Evolutionary conservation across 2,888 invertebrate genomes (phyloP).

Genomic region (Stenodema calcarata): DNA sequence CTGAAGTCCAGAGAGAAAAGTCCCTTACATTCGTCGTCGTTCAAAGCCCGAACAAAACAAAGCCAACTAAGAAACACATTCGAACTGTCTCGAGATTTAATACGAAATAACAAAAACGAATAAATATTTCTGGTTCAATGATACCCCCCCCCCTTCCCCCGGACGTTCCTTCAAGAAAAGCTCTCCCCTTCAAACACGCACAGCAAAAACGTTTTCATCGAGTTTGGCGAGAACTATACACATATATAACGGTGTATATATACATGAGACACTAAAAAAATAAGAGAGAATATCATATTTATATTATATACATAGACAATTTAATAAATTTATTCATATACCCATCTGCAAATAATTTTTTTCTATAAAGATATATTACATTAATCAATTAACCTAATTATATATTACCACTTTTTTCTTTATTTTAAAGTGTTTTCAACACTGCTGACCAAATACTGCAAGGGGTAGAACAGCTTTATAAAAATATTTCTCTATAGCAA

Average conservation of each 20-base stretch:
- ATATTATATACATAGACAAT: conserved; percentile 53
- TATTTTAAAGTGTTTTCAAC: conserved; percentile 55
- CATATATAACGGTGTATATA: conserved; percentile 50
- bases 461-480: conserved; percentile 32
- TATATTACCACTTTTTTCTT: conserved; percentile 52
- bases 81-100: too few relatives aligned
- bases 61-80: too few relatives aligned
- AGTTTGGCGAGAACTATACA: conserved; percentile 49
- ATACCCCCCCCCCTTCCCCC: conserved; percentile 4
- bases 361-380: conserved; percentile 48
- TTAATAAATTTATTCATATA: conserved; percentile 52
- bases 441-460: conserved; percentile 51
- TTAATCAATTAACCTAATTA: conserved; percentile 15
- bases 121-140: not conserved
- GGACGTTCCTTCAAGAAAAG: not conserved
- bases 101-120: not conserved
- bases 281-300: conserved; percentile 55
- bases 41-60: too few relatives aligned
- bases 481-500: conserved; percentile 48
- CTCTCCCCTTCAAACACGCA: not conserved
- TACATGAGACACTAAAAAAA: conserved; percentile 54
- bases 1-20: too few relatives aligned
- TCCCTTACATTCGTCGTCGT: not conserved
- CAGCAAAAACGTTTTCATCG: not conserved
- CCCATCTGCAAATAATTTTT: conserved; percentile 53